Percentiles rank a stretch among this genome's conserved stretches.
phyloP scores from a whole-genome alignment of 2,888 invertebrate species.

The Drosophila bunnanda region DNA sequence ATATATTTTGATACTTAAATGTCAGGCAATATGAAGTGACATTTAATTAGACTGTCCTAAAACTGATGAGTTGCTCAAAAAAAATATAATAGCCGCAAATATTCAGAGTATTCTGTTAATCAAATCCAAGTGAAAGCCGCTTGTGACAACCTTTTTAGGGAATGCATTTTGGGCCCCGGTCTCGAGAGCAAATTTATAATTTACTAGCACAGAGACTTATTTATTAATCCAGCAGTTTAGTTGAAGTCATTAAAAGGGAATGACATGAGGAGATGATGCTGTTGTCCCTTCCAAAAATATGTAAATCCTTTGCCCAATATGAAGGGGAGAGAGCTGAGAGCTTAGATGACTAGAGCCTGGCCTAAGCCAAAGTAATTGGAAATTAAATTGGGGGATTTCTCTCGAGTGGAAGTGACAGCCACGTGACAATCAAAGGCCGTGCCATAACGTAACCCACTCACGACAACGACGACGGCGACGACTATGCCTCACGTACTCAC shows the following conservation, averaged over 20 bases:
- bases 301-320: slow-evolving; percentile 35
- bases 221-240: slow-evolving; percentile 70
- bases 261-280: slow-evolving; percentile 2
- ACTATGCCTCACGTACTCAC: slow-evolving; percentile 3
- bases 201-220: slow-evolving; percentile 37
- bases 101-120: slow-evolving; percentile 33
- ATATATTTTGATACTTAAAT: slow-evolving; percentile 59
- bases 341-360: slow-evolving; percentile 17
- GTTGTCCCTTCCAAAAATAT: slow-evolving; percentile 24
- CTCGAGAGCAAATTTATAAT: slow-evolving; percentile 2
- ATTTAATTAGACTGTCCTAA: slow-evolving; percentile 73
- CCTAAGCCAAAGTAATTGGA: slow-evolving; percentile 68
- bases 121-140: slow-evolving; percentile 26
- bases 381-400: slow-evolving; percentile 64
- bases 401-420: slow-evolving; percentile 29
- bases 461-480: slow-evolving; percentile 5
- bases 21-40: slow-evolving; percentile 71
- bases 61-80: slow-evolving; percentile 45
- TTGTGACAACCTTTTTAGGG: slow-evolving; percentile 4
- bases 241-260: slow-evolving; percentile 50
- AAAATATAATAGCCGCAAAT: slow-evolving; percentile 22
- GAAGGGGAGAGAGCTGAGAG: slow-evolving; percentile 10
- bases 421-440: slow-evolving; percentile 40
- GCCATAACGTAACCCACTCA: slow-evolving; percentile 27
- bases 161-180: slow-evolving; percentile 1